Base-by-base conservation (phyloP, 2,797 vertebrate genomes). In the Vultur gryphus region DNA sequence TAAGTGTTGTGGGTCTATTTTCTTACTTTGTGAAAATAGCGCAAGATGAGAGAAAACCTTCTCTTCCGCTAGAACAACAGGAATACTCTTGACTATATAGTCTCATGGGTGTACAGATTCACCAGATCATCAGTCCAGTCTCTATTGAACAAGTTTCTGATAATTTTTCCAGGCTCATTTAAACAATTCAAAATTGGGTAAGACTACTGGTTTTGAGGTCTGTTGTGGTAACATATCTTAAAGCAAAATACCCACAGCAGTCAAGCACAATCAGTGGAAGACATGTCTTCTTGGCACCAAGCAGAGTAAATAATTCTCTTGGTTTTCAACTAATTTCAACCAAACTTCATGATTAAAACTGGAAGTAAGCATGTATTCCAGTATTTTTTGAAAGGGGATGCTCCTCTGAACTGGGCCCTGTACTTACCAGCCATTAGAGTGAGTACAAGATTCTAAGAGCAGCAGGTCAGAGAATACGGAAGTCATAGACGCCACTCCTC, bases 1-100 rank as follows among this genome's bases (percentile, higher is more conserved):
- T 99, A 84, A 97, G 93, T 14, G 0, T 14, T 62, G n/a, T 75
- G 61, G 37, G 9, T 24, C 48, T 5, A 24, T 33, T 61, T 55
- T 13, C 35, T 73, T 49, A 25, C 4, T 1, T 73, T 31, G 33
- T 31, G 37, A 66, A 84, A 82, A 52, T 11, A 73, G 37, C 7
- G 15, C 18, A 85, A 83, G 25, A 25, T 44, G 51, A 90, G 33
- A 87, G 28, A 86, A 94, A 76, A 61, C 7, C 18, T 70, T 21
- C 10, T 76, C 37, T 84, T 78, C 19, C 9, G 2, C 35, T 51
- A 48, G 29, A 87, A 58, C 15, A 75, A 37, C 15, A 73, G 37
- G 24, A 89, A 83, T 37, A 33, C 7, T 59, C 46, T 28, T 58
- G 37, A 35, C 14, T 41, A 4, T 14, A 13, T 46, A n/a, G 48